A percentile compares a stretch with the other conserved stretches of the same genome.
phyloP scores from a whole-genome alignment of 2,888 invertebrate species.

The Eurytoma californica region DNA sequence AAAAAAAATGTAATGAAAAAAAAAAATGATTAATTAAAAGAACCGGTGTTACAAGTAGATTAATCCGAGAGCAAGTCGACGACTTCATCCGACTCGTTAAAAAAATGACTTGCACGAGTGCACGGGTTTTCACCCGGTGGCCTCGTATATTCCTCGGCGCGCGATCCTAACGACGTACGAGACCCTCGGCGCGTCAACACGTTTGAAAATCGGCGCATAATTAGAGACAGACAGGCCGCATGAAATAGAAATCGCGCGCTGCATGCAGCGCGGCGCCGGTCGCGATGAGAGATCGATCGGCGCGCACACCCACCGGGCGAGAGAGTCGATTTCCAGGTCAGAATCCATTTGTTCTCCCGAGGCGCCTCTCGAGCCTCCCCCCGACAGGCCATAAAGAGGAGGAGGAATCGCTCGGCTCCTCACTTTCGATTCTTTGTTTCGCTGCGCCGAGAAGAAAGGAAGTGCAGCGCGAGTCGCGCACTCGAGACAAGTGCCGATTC shows the following conservation, averaged over 20 bases:
- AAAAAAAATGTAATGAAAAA: too few relatives aligned
- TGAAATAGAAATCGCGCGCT: neutral
- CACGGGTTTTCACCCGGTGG: too few relatives aligned
- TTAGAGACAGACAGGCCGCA: neutral
- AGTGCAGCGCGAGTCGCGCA: slow-evolving; percentile 42
- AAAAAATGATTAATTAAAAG: too few relatives aligned
- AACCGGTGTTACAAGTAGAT: too few relatives aligned
- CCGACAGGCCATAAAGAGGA: slow-evolving; percentile 29
- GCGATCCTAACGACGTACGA: neutral
- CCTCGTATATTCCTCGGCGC: too few relatives aligned
- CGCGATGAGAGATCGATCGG: slow-evolving; percentile 37
- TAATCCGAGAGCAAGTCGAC: too few relatives aligned
- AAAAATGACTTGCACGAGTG: too few relatives aligned
- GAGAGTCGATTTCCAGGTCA: slow-evolving; percentile 34
- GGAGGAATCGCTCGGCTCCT: slow-evolving; percentile 1
- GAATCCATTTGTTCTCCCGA: slow-evolving; percentile 44
- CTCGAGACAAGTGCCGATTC: slow-evolving; percentile 42
- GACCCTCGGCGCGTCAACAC: neutral
- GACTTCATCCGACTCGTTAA: too few relatives aligned
- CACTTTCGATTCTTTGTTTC: slow-evolving; percentile 54
- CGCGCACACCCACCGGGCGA: neutral
- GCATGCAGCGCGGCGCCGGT: neutral
- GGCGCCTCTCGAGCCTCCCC: slow-evolving; percentile 44
- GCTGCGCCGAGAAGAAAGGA: slow-evolving; percentile 1
- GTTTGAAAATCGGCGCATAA: neutral